Percentiles rank a stretch among this genome's conserved stretches.
Conservation (phyloP, 1,140 invertebrate species). For the Drosophila guanche region DNA sequence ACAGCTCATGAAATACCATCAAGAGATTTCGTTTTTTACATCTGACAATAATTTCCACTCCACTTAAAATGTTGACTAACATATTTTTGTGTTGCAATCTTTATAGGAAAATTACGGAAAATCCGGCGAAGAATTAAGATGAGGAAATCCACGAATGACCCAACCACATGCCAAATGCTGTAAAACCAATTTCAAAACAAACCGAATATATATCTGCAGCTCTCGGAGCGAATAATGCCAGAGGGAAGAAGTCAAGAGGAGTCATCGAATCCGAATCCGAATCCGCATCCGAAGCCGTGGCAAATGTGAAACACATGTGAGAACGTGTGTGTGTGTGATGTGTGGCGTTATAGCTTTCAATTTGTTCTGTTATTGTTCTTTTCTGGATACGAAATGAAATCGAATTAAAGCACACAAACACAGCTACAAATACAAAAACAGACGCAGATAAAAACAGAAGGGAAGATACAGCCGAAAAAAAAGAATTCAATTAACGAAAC, state of each 20-base stretch:
- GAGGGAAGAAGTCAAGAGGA: constrained; percentile 33
- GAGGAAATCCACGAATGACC: constrained; percentile 17
- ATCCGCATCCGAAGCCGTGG: constrained; percentile 22
- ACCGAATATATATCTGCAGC: constrained; percentile 2
- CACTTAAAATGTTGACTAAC: constrained; percentile 14
- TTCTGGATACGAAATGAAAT: constrained; percentile 57
- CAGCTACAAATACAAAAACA: constrained; percentile 39
- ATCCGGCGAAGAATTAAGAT: constrained; percentile 14
- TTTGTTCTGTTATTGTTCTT: constrained; percentile 45
- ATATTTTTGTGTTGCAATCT: neutral
- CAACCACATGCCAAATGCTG: constrained; percentile 22
- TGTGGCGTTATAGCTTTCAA: constrained; percentile 45
- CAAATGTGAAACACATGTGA: constrained; percentile 73
- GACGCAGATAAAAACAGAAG: constrained; percentile 30
- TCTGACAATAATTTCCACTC: neutral
- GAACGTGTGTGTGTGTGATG: constrained; percentile 7
- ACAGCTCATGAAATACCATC: no score
- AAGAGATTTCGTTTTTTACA: neutral
- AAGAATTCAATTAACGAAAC: constrained; percentile 46
- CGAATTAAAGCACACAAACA: constrained; percentile 38
- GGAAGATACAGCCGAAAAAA: constrained; percentile 1
- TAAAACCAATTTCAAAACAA: constrained; percentile 24
- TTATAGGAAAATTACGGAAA: constrained; percentile 32
- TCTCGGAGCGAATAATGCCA: constrained; percentile 23
- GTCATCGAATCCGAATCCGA: constrained; percentile 13